Evolutionary conservation across 2,113 vertebrate species (phyloP).

Genomic region (Cynoglossus semilaevis): DNA sequence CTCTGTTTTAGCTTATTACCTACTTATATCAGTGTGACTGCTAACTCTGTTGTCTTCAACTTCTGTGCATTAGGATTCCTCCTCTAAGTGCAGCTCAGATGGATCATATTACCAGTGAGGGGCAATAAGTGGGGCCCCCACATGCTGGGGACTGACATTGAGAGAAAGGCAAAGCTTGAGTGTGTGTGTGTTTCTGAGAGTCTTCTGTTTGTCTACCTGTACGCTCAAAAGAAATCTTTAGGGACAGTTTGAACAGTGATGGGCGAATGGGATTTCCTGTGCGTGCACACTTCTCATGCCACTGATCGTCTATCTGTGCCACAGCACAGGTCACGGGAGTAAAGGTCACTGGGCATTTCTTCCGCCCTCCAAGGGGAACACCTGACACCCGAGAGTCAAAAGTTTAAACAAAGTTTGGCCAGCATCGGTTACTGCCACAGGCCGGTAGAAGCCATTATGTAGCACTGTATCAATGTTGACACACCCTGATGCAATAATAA

Average conservation of each 20-base stretch:
- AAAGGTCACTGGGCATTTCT: constrained; percentile 34
- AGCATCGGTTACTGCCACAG: constrained; percentile 21
- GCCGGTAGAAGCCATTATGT: not conserved
- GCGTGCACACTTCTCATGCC: constrained; percentile 6
- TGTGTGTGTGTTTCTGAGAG: constrained; percentile 11
- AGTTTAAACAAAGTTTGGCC: constrained; percentile 59
- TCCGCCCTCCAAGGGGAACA: constrained; percentile 27
- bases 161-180: constrained; percentile 17
- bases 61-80: constrained; percentile 44
- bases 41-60: constrained; percentile 37
- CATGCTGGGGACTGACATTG: constrained; percentile 34
- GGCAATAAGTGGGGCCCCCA: constrained; percentile 42
- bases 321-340: constrained; percentile 7
- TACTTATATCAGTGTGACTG: constrained; percentile 15
- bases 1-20: not conserved
- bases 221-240: constrained; percentile 21
- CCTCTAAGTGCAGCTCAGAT: constrained; percentile 42
- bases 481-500: constrained; percentile 8
- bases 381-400: constrained; percentile 54
- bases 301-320: constrained; percentile 33
- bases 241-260: constrained; percentile 25
- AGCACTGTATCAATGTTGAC: not conserved
- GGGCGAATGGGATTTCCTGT: constrained; percentile 32
- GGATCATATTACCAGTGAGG: constrained; percentile 59
- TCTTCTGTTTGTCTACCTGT: constrained; percentile 11